Base-by-base conservation (phyloP, 1,140 invertebrate genomes). In the Helicorthomorpha holstii region DNA sequence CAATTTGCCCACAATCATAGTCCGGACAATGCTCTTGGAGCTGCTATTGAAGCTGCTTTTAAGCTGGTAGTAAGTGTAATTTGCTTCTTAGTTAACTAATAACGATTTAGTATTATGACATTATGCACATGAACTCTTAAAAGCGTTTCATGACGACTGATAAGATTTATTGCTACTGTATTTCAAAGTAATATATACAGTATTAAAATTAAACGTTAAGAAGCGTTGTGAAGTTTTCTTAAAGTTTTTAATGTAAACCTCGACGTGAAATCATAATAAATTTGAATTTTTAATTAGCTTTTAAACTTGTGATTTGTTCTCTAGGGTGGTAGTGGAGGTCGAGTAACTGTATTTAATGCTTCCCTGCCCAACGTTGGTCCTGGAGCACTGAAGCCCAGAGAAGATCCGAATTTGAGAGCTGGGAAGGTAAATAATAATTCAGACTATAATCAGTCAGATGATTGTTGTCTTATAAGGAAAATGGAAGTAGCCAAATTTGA, bases 331-430 rank as follows among this genome's bases (percentile, higher is more conserved):
- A 89, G 86, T 21, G 95, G 95, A 54, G 96, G 96, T 45, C 74
- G 95, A 44, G 76, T 99, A 1, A 92, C 92, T 19, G 85, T 98
- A 2, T 85, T 99, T 68, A 89, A 94, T 71, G 80, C 83, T 14
- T 82, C 82, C 63, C 70, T 98, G 60, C 93, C 95, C 14, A 95
- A 84, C 63, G 63, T 84, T 53, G 95, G 95, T 4, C 86, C 89
- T 2, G 93, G 93, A 19, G 76, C 82, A 10, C 69, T 98, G 51
- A 80, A 83, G 54, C 66, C 78, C 10, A 75, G 85, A 68, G 92
- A 96, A 71, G 84, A 93, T 70, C 83, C 85, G 2, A 85, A 83
- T 60, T 78, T 81, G 54, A 73, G 87, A 52, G 79, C 85, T 4
- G 76, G 76, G 3, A 85, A 86, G 61, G 85, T 58, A 51, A 45